Conservation (phyloP, 2,888 invertebrate genomes). For the Epinotia brunnichana region DNA sequence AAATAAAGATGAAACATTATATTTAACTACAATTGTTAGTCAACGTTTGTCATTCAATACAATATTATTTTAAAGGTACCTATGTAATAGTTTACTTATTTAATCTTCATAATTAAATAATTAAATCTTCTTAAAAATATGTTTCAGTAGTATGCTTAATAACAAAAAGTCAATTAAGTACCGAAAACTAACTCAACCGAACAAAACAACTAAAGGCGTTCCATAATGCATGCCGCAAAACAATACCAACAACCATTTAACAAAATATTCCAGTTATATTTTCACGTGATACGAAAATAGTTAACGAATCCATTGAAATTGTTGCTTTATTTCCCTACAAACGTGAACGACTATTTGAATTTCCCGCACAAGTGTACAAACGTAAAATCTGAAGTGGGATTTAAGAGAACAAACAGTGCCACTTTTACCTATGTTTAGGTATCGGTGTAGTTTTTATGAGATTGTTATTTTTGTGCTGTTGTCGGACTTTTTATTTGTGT, state of each 20-base stretch:
- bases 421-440: constrained; percentile 30
- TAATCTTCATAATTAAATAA: no score
- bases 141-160: no score
- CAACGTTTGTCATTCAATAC: not conserved
- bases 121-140: no score
- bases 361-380: constrained; percentile 30
- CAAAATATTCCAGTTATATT: constrained; percentile 18
- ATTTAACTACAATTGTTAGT: not conserved
- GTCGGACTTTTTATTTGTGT: not conserved
- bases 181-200: no score
- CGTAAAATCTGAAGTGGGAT: constrained; percentile 28
- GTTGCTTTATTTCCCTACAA: constrained; percentile 36
- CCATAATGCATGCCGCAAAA: not conserved
- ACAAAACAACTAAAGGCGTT: not conserved
- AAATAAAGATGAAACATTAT: no score
- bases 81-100: no score
- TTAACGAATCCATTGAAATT: constrained; percentile 25
- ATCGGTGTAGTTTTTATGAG: constrained; percentile 6
- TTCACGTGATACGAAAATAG: constrained; percentile 16
- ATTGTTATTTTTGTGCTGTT: constrained; percentile 16
- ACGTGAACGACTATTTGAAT: constrained; percentile 33
- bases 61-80: not conserved
- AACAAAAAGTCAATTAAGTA: no score
- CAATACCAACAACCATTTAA: constrained; percentile 2
- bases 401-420: constrained; percentile 41